These are phyloP conservation scores for Phylloscopus collybita DNA, from an alignment of 2,797 vertebrate genomes.

Conservation along the genomic window DNA sequence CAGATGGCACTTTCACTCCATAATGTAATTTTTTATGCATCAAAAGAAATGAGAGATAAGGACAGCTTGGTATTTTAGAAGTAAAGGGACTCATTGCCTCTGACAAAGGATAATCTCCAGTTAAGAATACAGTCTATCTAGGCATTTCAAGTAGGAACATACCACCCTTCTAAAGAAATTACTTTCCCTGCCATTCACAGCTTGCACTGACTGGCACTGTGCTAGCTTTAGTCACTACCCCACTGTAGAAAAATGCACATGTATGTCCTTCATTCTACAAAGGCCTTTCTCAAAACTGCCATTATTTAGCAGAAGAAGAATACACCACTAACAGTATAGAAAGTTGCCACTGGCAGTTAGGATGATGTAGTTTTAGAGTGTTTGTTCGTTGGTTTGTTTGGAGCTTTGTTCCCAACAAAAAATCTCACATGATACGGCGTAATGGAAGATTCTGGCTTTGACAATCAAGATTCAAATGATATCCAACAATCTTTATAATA, in stretches of 20 bases:
- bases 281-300: neutral
- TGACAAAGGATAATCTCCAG: neutral
- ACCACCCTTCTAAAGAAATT: neutral
- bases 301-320: neutral
- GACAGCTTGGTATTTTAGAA: neutral
- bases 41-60: neutral
- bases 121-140: neutral
- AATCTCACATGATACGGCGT: neutral
- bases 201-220: neutral
- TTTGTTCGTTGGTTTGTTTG: neutral
- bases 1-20: slow-evolving; percentile 4
- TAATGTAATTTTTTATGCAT: neutral
- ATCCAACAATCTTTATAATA: neutral
- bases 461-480: neutral
- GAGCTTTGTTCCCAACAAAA: neutral
- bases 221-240: neutral
- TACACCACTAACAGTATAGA: neutral
- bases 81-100: neutral
- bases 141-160: neutral
- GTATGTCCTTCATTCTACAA: neutral
- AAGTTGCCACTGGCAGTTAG: neutral
- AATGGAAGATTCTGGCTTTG: neutral
- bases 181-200: neutral
- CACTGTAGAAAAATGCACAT: neutral
- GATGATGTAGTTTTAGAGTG: neutral